phyloP scores from a whole-genome alignment of 2,113 vertebrate genomes.

The Struthio camelus region DNA sequence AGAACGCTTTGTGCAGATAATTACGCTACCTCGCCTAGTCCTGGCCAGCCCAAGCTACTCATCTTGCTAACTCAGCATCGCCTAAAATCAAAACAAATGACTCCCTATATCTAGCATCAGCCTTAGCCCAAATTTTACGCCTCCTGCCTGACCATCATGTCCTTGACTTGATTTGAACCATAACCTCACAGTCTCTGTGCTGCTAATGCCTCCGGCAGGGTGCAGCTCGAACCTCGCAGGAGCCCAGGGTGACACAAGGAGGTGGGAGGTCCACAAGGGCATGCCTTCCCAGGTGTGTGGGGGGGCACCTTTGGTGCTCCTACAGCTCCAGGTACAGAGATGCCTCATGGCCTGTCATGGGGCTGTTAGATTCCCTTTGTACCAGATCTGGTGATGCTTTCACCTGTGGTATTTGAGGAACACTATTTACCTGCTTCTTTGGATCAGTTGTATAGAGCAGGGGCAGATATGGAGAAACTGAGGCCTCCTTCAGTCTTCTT shows the following conservation, averaged over 20 bases:
- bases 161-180: accelerated
- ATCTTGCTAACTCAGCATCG: background rate
- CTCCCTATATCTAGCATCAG: accelerated
- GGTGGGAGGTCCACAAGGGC: background rate
- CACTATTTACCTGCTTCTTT: background rate
- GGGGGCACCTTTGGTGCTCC: background rate
- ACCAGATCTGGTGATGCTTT: accelerated
- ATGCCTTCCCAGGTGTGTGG: accelerated
- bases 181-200: background rate
- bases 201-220: background rate
- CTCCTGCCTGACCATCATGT: accelerated
- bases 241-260: background rate
- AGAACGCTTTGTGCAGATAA: accelerated
- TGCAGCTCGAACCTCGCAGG: background rate
- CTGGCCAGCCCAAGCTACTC: background rate
- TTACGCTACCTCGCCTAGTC: accelerated
- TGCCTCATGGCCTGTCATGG: accelerated
- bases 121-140: background rate
- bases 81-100: accelerated
- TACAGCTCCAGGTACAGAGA: background rate
- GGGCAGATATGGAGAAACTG: too few relatives aligned
- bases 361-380: background rate
- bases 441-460: background rate
- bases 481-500: background rate
- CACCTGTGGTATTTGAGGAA: background rate